phyloP scores from a whole-genome alignment of 1,140 invertebrate species.

The Drosophila takahashii region DNA sequence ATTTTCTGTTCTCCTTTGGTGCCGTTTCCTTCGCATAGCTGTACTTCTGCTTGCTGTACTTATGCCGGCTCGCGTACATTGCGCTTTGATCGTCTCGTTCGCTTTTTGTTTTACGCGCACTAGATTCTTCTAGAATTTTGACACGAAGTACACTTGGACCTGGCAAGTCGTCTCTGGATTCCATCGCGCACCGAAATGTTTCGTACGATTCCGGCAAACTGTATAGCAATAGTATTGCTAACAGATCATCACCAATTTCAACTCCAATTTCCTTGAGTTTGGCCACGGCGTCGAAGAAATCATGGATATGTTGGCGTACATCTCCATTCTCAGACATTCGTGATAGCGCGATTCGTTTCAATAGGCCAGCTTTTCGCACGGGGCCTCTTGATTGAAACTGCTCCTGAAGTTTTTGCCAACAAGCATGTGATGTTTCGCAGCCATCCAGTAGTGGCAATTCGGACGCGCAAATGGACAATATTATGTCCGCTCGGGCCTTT shows the following conservation, averaged over 20 bases:
- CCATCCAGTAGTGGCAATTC: background rate
- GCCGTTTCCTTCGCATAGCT: background rate
- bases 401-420: background rate
- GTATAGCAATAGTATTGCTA: background rate
- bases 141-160: too few species aligned
- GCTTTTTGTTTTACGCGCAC: background rate
- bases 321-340: background rate
- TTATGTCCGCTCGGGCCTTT: background rate
- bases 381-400: background rate
- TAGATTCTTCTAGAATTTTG: background rate
- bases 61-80: background rate
- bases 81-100: too few species aligned
- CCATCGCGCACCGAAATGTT: background rate
- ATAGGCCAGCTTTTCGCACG: background rate
- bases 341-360: slow-evolving; percentile 1
- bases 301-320: too few species aligned
- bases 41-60: background rate
- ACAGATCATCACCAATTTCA: too few species aligned
- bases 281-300: too few species aligned
- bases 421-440: too few species aligned
- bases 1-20: background rate
- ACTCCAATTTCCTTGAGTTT: too few species aligned
- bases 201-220: too few species aligned
- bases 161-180: background rate
- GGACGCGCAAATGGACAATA: background rate